Evolutionary conservation across 2,888 invertebrate species (phyloP).

Genomic region (Eudasyphora cyanicolor): DNA sequence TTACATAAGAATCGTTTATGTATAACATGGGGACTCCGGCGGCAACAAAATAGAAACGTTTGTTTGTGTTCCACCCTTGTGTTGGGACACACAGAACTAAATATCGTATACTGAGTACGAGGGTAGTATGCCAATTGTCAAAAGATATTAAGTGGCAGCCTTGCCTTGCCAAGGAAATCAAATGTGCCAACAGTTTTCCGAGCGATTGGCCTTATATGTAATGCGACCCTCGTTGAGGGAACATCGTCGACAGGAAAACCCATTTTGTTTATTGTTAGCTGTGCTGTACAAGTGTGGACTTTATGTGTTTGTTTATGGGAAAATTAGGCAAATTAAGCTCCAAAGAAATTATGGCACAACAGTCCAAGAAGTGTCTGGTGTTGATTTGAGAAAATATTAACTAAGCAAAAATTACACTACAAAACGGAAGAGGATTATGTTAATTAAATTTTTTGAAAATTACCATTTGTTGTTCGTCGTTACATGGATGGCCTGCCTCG

Average conservation of each 20-base stretch:
- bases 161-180: too few species aligned
- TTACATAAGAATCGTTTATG: slow-evolving; percentile 37
- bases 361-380: slow-evolving; percentile 67
- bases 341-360: slow-evolving; percentile 54
- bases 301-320: slow-evolving; percentile 77
- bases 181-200: too few species aligned
- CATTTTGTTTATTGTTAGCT: slow-evolving; percentile 10
- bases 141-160: too few species aligned
- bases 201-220: too few species aligned
- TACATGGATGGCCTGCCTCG: background rate
- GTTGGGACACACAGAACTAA: background rate
- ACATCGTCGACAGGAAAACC: background rate
- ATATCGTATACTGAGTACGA: background rate
- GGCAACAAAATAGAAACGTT: slow-evolving; percentile 10
- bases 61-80: slow-evolving; percentile 8
- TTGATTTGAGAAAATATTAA: slow-evolving; percentile 64
- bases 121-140: too few species aligned
- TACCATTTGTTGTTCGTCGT: slow-evolving; percentile 23
- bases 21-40: slow-evolving; percentile 7
- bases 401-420: slow-evolving; percentile 48
- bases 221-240: background rate
- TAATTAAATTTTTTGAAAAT: slow-evolving; percentile 50
- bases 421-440: slow-evolving; percentile 60
- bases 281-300: slow-evolving; percentile 74
- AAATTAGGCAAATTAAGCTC: slow-evolving; percentile 72